phyloP scores from a whole-genome alignment of 2,113 vertebrate species.

The Stigmatopora nigra region DNA sequence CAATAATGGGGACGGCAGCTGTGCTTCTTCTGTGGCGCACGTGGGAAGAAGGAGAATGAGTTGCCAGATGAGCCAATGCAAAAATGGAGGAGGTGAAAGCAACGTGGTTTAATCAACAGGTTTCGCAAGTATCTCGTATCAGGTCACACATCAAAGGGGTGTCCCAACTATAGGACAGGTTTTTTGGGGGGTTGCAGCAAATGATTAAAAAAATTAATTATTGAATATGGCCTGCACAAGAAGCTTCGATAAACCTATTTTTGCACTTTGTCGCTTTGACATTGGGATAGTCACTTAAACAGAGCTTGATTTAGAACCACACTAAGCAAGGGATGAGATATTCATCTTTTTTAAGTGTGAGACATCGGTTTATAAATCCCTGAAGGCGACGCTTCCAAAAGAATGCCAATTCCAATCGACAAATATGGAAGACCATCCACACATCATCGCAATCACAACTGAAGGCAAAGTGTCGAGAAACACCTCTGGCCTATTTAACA shows the following conservation, averaged over 20 bases:
- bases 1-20: slow-evolving; percentile 65
- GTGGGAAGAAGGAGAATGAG: slow-evolving; percentile 56
- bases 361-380: slow-evolving; percentile 26
- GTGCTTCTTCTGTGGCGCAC: slow-evolving; percentile 69
- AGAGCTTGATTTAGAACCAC: slow-evolving; percentile 3
- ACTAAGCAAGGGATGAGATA: background rate
- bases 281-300: no score
- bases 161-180: no score
- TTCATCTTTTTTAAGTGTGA: background rate
- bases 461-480: slow-evolving; percentile 12
- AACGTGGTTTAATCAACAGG: slow-evolving; percentile 49
- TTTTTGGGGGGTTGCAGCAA: no score
- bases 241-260: no score
- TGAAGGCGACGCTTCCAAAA: slow-evolving; percentile 30
- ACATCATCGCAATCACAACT: slow-evolving; percentile 4
- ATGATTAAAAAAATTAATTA: no score
- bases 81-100: slow-evolving; percentile 17
- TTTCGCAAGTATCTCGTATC: slow-evolving; percentile 21
- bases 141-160: background rate
- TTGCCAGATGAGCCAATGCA: slow-evolving; percentile 21
- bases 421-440: slow-evolving; percentile 32
- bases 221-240: no score
- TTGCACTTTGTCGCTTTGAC: no score
- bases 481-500: slow-evolving; percentile 36
- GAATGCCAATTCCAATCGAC: slow-evolving; percentile 55